Evolutionary conservation across 2,797 vertebrate species (phyloP), one percentile per base, ranked within the genome.

Genomic region (Harpagifer antarcticus): DNA sequence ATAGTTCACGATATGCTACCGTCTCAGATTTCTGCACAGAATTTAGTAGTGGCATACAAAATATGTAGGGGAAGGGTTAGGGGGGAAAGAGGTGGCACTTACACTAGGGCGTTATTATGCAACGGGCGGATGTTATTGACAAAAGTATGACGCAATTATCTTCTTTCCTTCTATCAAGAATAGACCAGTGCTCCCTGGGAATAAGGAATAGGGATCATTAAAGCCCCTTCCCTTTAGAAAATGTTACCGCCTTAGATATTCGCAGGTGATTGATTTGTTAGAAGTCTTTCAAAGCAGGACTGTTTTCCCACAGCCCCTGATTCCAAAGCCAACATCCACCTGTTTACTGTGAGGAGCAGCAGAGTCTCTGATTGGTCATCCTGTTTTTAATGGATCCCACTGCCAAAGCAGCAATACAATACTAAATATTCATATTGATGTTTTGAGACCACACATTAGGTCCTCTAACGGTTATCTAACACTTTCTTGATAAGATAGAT

Each of bases 291-390:
- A 1, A 47, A 17, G 45, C 15, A 47, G 16, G 16, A 47, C 45
- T 17, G 15, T 17, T 47, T 3, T 1, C 15, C 16, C 16, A 6
- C 16, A 17, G 45, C 33, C 33, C 17, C 2, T 9, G 11, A 57
- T 13, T 20, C 43, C n/a, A 60, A 54, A 74, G 61, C 79, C 58
- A 76, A 76, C 11, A 73, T 74, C 6, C 0, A 17, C 59, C 2
- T 27, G 3, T 70, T 73, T 50, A 47, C 44, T 31, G 57, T 69
- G 27, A 11, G 50, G 54, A 52, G 65, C 52, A 40, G 48, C 44
- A 12, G 49, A 9, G 67, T 60, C 69, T 27, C 11, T 59, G 42
- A 73, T 16, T 0, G 0, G 6, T 42, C 43, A 44, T 6, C 3
- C 37, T 1, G 45, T 17, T 59, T 56, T 44, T 50, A 42, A 64